These are phyloP conservation scores for Paragorgia papillata DNA, from an alignment of 92 coral and sea anemone genomes.

Conservation along the genomic window DNA sequence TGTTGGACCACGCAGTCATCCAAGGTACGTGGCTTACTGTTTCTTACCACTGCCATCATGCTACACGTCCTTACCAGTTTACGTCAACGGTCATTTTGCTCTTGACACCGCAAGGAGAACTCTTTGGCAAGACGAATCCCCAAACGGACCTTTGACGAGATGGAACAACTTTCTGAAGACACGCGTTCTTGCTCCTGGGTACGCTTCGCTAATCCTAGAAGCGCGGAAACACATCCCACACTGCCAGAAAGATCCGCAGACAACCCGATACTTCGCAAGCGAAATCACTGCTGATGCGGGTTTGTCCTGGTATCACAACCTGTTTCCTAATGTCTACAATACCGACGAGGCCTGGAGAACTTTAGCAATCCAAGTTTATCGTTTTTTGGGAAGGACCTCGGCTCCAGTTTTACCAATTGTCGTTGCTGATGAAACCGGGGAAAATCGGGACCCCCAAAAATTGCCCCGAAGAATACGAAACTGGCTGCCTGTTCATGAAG, in stretches of 20 bases:
- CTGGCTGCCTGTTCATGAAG: constrained; percentile 19
- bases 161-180: constrained; percentile 64
- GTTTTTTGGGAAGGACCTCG: constrained; percentile 61
- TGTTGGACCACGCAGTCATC: neutral
- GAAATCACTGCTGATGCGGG: constrained; percentile 43
- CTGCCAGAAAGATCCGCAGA: too few relatives aligned
- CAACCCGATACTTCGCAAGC: neutral
- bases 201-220: constrained; percentile 57
- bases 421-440: constrained; percentile 24
- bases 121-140: constrained; percentile 64
- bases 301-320: constrained; percentile 74
- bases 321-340: constrained; percentile 69
- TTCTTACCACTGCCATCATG: constrained; percentile 80
- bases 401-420: constrained; percentile 73
- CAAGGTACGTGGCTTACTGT: constrained; percentile 63
- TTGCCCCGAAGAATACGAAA: neutral
- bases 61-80: constrained; percentile 71
- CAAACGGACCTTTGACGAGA: constrained; percentile 58
- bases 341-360: constrained; percentile 75
- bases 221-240: constrained; percentile 37
- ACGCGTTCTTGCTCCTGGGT: constrained; percentile 72
- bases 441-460: too few relatives aligned
- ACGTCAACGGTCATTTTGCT: constrained; percentile 88
- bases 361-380: constrained; percentile 64
- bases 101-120: constrained; percentile 63